Percentiles rank a stretch among this genome's conserved stretches.
Evolutionary conservation across 2,113 vertebrate genomes (phyloP).

Genomic region (Nothoprocta pentlandii): DNA sequence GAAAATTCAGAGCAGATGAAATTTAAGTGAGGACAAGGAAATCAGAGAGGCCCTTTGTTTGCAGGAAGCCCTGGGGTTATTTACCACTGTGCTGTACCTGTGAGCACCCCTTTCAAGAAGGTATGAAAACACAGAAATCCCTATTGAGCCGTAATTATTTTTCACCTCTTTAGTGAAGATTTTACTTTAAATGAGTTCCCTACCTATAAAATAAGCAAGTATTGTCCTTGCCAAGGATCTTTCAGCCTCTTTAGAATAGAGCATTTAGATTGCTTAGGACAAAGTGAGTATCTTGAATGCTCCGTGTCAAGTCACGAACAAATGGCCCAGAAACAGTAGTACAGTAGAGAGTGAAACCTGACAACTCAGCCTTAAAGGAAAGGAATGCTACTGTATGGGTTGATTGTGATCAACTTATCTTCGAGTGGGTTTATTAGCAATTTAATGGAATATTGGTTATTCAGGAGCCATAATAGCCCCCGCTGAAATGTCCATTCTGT

Average conservation of each 20-base stretch:
- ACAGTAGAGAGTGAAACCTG: constrained; percentile 77
- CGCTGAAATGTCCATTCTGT: constrained; percentile 85
- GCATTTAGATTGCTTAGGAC: constrained; percentile 75
- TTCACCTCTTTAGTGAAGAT: constrained; percentile 40
- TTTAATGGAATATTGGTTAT: constrained; percentile 91
- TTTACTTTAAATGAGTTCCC: constrained; percentile 64
- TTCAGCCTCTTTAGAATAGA: constrained; percentile 73
- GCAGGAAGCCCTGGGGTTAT: constrained; percentile 8
- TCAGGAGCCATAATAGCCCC: constrained; percentile 83
- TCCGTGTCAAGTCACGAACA: constrained; percentile 73
- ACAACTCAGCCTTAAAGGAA: constrained; percentile 72
- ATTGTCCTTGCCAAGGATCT: constrained; percentile 75
- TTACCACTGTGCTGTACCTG: not conserved
- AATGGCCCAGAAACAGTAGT: constrained; percentile 75
- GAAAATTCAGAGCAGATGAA: constrained; percentile 3
- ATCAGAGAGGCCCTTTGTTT: not conserved
- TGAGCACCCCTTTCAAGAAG: not conserved
- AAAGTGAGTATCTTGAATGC: constrained; percentile 79
- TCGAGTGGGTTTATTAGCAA: constrained; percentile 88
- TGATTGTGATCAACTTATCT: constrained; percentile 86
- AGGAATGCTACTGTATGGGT: constrained; percentile 85
- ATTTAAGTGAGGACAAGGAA: not conserved
- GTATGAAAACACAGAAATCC: not conserved
- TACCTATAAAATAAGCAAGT: constrained; percentile 74
- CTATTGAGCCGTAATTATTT: not conserved